Evolutionary conservation across 2,797 vertebrate species (phyloP), one percentile per base, ranked within the genome.

Genomic region (Borostomias antarcticus): DNA sequence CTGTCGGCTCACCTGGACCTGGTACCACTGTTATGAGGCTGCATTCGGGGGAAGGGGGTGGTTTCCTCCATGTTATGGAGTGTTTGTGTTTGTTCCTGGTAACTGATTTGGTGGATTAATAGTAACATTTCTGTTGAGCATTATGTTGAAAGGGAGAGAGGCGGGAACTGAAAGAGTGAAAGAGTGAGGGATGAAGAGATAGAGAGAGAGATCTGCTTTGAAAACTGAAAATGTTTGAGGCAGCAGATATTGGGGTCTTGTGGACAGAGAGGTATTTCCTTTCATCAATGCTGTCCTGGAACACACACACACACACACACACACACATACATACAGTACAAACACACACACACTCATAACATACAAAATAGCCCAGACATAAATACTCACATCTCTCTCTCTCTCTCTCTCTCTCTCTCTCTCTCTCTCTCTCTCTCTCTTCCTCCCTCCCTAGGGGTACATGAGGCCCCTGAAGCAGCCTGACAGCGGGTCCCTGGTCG

Each of bases 381-480:
- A 37, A 15, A 26, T 26, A 1, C 64, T 40, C 52, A 30, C 26
- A 5, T 56, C 33, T 19, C 28, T 23, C 4, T 21, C n/a, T 51
- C 53, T 60, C 21, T 58, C 23, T 48, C 10, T 47, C 19, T 56
- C 51, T 15, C 4, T 19, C 28, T 23, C 4, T 21, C n/a, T 51
- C 53, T 60, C 21, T 58, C 23, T 48, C 10, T 47, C 19, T 56
- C 51, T 15, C 4, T 19, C 26, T 25, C 40, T 9, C 43, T 21
- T 35, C 37, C 5, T 21, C 28, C 19, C 50, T 53, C 50, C 32
- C 0, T 85, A 99, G 97, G 96, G 95, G 61, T 99, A 99, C 85
- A 95, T 99, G 97, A 96, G 95, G 86, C 96, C 97, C 0, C 89
- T 99, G 84, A 99, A 99, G 83, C 96, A 97, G 78, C 93, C 96